These are phyloP conservation scores for Glossophaga mutica DNA, from an alignment of 2,797 vertebrate genomes.

Conservation along the genomic window DNA sequence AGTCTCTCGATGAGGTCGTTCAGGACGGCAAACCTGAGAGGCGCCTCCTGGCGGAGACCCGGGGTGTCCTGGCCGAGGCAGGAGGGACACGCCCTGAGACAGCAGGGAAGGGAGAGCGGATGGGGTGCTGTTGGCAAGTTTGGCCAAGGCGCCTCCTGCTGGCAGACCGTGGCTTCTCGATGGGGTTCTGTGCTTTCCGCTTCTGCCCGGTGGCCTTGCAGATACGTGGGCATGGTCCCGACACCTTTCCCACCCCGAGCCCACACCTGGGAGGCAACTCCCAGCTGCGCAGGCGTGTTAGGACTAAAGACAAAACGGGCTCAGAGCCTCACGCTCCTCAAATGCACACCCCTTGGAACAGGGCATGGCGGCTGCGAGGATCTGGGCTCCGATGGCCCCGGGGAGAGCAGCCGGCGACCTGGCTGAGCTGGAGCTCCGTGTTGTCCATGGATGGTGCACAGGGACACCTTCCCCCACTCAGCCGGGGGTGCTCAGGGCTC, in stretches of 20 bases:
- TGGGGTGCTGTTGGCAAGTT: background rate
- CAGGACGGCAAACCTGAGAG: slow-evolving; percentile 5
- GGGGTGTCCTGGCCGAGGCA: background rate
- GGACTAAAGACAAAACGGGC: background rate
- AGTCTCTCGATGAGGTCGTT: slow-evolving; percentile 62
- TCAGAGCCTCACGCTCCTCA: background rate
- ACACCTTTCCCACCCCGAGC: background rate
- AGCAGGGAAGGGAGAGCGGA: background rate
- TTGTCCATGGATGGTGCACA: background rate
- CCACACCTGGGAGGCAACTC: background rate
- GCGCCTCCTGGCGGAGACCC: slow-evolving; percentile 26
- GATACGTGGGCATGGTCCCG: background rate
- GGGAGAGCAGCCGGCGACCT: background rate
- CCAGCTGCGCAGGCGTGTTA: background rate
- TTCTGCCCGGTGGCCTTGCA: background rate
- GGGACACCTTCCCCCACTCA: background rate
- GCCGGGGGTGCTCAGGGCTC: background rate
- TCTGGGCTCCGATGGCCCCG: background rate
- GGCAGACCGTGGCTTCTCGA: background rate
- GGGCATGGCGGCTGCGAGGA: background rate
- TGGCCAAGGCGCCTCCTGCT: background rate
- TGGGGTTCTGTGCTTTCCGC: background rate
- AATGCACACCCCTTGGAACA: background rate
- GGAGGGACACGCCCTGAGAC: slow-evolving; percentile 45
- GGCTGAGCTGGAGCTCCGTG: background rate